Evolutionary conservation across 2,888 invertebrate genomes (phyloP), one percentile per base, ranked within the genome.

Genomic region (Mallateleia sp.): DNA sequence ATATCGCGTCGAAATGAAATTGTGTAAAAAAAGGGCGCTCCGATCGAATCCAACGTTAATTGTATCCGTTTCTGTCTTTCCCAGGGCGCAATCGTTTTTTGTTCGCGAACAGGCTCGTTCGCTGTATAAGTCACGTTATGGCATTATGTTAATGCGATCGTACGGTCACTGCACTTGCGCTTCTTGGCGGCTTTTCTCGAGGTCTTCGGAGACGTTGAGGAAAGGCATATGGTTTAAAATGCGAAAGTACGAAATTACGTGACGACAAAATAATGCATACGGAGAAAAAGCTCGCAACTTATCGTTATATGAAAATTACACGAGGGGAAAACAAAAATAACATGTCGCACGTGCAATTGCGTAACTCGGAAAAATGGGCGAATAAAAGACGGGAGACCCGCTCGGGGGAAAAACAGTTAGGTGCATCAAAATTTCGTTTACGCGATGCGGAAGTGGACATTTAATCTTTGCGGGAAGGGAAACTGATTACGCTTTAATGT

Each of bases 81-180:
- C 34, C 47, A 79, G 60, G 52, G 67, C 54, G 20, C 66, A 28
- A 74, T 64, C 62, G 18, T 67, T 62, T 79, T 72, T 87, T 81
- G 25, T 84, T 56, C 75, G 38, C 67, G 34, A 81, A 67, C 77
- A 67, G 66, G 58, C 66, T 71, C 47, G 79, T 74, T 71, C 60
- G 62, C 66, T 60, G 74, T 52, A 81, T 75, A 88, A 82, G 79
- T 87, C 88, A 84, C 88, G 89, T 89, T 89, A 89, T 87, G 88
- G 89, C 85, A 89, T 89, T 91, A 91, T 92, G 90, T 88, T 91
- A 91, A 92, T 91, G 88, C 86, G 89, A 90, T 91, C 87, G 88
- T 78, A 87, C 91, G 90, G 91, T 90, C 91, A 89, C 85, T 90
- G 91, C 90, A 90, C 91, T 90, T 89, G 77, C 85, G 87, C 89